A percentile compares a stretch with the other conserved stretches of the same genome.
Evolutionary conservation across 2,113 vertebrate species (phyloP).

Genomic region (Deroptyus accipitrinus): DNA sequence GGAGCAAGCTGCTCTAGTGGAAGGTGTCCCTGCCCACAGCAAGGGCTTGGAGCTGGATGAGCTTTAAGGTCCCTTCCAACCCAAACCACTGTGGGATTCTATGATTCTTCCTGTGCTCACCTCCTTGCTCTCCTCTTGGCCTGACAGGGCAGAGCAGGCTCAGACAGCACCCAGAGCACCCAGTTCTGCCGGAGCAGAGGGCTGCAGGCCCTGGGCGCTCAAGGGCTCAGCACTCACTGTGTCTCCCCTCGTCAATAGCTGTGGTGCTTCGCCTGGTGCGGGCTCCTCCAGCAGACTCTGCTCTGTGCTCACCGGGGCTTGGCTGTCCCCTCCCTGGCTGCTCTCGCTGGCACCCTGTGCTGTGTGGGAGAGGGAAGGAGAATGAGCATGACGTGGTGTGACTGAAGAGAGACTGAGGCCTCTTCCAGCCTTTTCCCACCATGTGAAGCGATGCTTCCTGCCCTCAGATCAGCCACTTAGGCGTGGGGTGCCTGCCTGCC

Average conservation of each 20-base stretch:
- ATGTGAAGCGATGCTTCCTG: fast-evolving
- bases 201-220: not conserved
- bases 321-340: not conserved
- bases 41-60: not conserved
- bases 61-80: not conserved
- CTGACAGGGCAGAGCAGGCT: not conserved
- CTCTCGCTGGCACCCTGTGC: fast-evolving
- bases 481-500: fast-evolving
- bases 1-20: too few species aligned
- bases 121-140: slow-evolving; percentile 33
- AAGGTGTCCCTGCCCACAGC: fast-evolving
- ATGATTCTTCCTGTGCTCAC: not conserved
- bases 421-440: not conserved
- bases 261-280: fast-evolving
- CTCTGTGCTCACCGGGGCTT: fast-evolving
- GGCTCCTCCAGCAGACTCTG: not conserved
- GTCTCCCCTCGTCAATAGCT: fast-evolving
- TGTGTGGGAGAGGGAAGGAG: not conserved
- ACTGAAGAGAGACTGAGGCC: not conserved
- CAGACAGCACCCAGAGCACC: fast-evolving
- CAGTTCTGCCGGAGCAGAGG: not conserved
- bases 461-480: not conserved
- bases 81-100: not conserved
- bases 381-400: fast-evolving
- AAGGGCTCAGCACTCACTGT: not conserved